Evolutionary conservation across 1,140 invertebrate species (phyloP), one percentile per base, ranked within the genome.

Genomic region (Diorhabda carinulata): DNA sequence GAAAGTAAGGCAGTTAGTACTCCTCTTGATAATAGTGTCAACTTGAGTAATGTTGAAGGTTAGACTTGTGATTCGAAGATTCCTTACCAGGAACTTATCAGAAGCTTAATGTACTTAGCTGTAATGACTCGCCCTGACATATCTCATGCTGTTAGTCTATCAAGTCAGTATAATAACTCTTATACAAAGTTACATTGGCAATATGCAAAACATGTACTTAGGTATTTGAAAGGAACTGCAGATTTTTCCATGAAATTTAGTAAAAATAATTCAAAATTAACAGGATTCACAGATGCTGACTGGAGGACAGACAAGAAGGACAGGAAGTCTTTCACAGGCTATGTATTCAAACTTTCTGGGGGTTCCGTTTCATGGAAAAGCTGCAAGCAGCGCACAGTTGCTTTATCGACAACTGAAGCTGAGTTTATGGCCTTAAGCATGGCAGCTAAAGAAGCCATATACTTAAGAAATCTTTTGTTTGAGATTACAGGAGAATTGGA

Each of bases 91-190:
- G 57, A 82, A 58, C 64, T 78, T n/a, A 76, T 84, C 5, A 80
- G 80, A 7, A 71, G 72, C 58, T 71, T 85, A 9, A 78, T 84
- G 72, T 84, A 84, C 72, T 66, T 83, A 5, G 70, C 82, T n/a
- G 76, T 80, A 3, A 65, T 74, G 2, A 83, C 82, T 4, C 69
- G 84, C 63, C 83, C 83, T 56, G 82, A 84, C 72, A 81, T 83
- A 42, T 60, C 78, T 4, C 81, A 74, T 76, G 72, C 77, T 44
- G 78, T 81, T 0, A 76, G 70, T 64, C 67, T 73, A n/a, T 60
- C 81, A 10, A 78, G 77, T 61, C 77, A 80, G 68, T 81, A 76
- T 70, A 78, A 76, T 45, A 76, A 74, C n/a, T 57, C 43, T 47
- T 78, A 64, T 61, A 74, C n/a, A 80, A 77, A 76, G 83, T 81